Evolutionary conservation across 1,140 invertebrate genomes (phyloP).

Genomic region (Solen grandis): DNA sequence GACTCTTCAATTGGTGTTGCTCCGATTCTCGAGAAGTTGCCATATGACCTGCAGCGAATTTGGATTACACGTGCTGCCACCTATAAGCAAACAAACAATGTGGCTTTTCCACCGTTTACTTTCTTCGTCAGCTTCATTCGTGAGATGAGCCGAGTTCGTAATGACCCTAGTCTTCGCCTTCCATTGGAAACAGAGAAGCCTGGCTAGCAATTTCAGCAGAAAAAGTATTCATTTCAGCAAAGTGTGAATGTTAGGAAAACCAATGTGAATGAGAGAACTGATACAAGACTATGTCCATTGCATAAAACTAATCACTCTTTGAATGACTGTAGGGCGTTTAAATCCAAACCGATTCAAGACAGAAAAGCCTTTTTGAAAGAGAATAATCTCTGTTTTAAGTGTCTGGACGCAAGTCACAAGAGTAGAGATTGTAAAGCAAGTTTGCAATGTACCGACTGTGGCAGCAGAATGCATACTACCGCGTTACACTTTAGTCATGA

Average conservation of each 20-base stretch:
- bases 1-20: neutral
- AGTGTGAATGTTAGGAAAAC: conserved; percentile 3
- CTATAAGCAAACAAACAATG: conserved; percentile 12
- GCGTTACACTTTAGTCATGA: no score
- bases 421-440: neutral
- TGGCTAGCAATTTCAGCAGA: neutral
- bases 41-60: no score
- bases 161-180: conserved; percentile 26
- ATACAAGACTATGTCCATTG: no score
- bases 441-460: conserved; percentile 3
- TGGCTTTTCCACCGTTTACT: conserved; percentile 38
- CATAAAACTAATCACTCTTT: conserved; percentile 20
- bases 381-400: conserved; percentile 28
- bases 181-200: neutral
- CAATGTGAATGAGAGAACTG: neutral
- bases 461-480: neutral
- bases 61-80: no score
- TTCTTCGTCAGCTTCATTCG: conserved; percentile 24
- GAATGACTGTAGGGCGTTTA: conserved; percentile 30
- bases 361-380: neutral
- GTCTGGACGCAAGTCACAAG: neutral
- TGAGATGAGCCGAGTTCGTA: conserved; percentile 9
- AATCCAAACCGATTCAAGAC: neutral
- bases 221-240: neutral
- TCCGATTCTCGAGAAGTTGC: conserved; percentile 45